Base-by-base conservation (phyloP, 2,113 vertebrate species). In the Pseudopipra pipra region DNA sequence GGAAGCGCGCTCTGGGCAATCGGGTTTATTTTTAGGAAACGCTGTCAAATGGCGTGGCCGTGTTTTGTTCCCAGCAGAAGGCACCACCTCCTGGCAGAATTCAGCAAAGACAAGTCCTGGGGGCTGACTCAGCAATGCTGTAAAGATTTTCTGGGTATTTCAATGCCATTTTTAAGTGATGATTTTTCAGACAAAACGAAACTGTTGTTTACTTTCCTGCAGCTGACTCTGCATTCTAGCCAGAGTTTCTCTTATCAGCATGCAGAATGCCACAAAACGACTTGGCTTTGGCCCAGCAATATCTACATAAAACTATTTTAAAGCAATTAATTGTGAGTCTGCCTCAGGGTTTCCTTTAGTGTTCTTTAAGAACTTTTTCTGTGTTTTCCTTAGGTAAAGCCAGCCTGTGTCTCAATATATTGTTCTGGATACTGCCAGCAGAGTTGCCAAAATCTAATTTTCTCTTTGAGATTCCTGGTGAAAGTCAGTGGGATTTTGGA, bases 31-130 rank as follows among this genome's bases (percentile, higher is more conserved):
- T 65, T 15, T 31, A 55, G 65, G 22, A 35, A 68, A 28, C 13
- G 6, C 3, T 5, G 30, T 37, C 0, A 70, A 23, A 21, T 7
- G 46, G 23, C 28, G 33, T 0, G 0, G 46, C 33, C 4, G 0
- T 5, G 21, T 23, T 28, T 77, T 43, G 27, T 25, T 51, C 31
- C 27, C 14, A 54, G 6, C 37, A 43, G 28, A 39, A 20, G 63
- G 72, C 27, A 27, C 46, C 25, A 37, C 16, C 67, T 62, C 43
- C 43, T 37, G 25, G 39, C n/a, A 54, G 56, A 58, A 54, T 27
- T 49, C 1, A 1, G 39, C 24, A 6, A 25, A 37, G 44, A 6
- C 16, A 62, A n/a, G 39, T 27, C 35, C 18, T 0, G 0, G 59
- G 43, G 59, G 21, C n/a, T 8, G 15, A 37, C 5, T 16, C 8